Conservation (phyloP, 2,888 invertebrate species). For the Limulus polyphemus region DNA sequence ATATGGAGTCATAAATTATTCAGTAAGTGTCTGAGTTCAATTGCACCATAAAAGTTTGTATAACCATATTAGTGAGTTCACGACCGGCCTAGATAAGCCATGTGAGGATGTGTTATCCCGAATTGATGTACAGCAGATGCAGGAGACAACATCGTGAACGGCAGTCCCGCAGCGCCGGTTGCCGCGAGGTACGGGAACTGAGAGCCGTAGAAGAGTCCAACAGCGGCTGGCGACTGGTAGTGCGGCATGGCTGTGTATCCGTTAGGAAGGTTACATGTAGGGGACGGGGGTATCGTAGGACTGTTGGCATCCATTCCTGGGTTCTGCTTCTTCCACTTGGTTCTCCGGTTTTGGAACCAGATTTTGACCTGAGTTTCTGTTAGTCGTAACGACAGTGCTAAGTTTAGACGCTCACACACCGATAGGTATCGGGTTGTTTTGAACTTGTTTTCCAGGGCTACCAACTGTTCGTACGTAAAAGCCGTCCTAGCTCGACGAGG, state of each 20-base stretch:
- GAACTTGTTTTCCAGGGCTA: constrained; percentile 96
- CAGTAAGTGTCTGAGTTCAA: too few species aligned
- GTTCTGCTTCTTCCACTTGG: constrained; percentile 99
- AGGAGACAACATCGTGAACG: constrained; percentile 18
- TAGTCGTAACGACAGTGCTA: constrained; percentile 83
- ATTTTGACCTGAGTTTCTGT: constrained; percentile 87
- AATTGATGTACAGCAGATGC: constrained; percentile 1
- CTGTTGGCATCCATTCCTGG: constrained; percentile 96
- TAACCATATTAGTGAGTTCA: too few species aligned
- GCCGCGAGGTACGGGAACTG: constrained; percentile 48
- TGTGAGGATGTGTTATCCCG: too few species aligned
- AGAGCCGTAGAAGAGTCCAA: constrained; percentile 47
- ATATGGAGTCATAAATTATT: too few species aligned
- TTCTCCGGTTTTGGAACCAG: constrained; percentile 93
- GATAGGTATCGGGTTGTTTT: constrained; percentile 93
- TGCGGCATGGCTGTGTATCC: not conserved
- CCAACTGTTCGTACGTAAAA: constrained; percentile 93
- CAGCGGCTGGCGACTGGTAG: constrained; percentile 7
- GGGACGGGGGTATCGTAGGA: constrained; percentile 53
- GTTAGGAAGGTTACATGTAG: constrained; percentile 11
- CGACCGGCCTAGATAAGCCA: too few species aligned
- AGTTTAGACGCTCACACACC: constrained; percentile 90
- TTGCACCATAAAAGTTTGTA: too few species aligned
- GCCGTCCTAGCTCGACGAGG: constrained; percentile 86
- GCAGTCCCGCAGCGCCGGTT: not conserved